These are phyloP conservation scores for Epinotia demarniana DNA, from an alignment of 2,888 invertebrate genomes.

Conservation along the genomic window DNA sequence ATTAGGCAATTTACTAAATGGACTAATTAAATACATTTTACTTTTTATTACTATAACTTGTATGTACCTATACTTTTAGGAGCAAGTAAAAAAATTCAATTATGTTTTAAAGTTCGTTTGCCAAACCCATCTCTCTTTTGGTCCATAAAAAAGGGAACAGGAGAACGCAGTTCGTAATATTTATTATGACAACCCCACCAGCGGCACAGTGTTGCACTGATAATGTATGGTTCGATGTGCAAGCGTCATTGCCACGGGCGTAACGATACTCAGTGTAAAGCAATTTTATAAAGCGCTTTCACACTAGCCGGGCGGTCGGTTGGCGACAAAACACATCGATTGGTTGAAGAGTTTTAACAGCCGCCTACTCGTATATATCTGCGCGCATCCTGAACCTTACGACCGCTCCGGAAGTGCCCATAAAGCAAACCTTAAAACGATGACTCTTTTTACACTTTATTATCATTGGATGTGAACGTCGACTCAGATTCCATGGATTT, in stretches of 20 bases:
- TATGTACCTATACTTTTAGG: too few relatives aligned
- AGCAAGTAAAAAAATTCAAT: too few relatives aligned
- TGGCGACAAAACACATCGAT: constrained; percentile 65
- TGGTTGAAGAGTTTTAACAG: constrained; percentile 70
- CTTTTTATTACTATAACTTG: too few relatives aligned
- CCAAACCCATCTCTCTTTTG: constrained; percentile 11
- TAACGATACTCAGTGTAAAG: constrained; percentile 52
- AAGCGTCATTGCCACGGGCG: constrained; percentile 45
- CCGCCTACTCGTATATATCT: constrained; percentile 72
- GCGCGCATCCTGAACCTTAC: constrained; percentile 74
- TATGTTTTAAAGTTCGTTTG: neutral
- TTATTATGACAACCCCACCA: constrained; percentile 24
- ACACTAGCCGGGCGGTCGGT: constrained; percentile 53
- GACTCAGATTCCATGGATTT: constrained; percentile 82
- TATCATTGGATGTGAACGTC: constrained; percentile 83
- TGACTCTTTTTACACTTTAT: constrained; percentile 84
- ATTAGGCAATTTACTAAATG: too few relatives aligned
- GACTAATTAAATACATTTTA: too few relatives aligned
- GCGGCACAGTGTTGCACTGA: neutral
- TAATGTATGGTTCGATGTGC: constrained; percentile 27
- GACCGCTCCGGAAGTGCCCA: constrained; percentile 77
- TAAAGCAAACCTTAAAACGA: constrained; percentile 83
- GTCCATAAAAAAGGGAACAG: constrained; percentile 24
- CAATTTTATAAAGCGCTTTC: constrained; percentile 56
- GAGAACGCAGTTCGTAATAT: constrained; percentile 22